Conservation (phyloP, 23 tunicate genomes). For the Trididemnum nubilum region DNA sequence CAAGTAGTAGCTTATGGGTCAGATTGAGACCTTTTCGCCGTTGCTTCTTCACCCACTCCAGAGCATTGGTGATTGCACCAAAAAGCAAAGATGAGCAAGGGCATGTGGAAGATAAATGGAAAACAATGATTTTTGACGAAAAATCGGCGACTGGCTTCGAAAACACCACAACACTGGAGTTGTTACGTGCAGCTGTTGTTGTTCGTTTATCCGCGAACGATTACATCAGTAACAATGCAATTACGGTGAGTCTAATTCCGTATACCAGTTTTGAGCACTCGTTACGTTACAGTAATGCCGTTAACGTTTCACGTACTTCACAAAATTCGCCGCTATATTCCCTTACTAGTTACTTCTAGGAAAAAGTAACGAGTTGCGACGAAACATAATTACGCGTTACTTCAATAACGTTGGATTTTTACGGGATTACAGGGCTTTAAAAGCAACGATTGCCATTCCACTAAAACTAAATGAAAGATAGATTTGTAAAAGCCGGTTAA, state of each 20-base stretch:
- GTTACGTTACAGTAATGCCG: not conserved
- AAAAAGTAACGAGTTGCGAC: too few species aligned
- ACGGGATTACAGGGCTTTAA: too few species aligned
- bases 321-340: not conserved
- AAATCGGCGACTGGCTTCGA: constrained; percentile 1
- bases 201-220: not conserved
- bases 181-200: constrained; percentile 1
- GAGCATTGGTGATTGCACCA: too few species aligned
- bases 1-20: too few species aligned
- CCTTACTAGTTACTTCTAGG: not conserved
- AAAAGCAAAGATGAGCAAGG: too few species aligned
- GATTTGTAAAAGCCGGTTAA: too few species aligned
- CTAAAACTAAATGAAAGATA: too few species aligned
- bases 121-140: not conserved
- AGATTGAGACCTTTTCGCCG: too few species aligned
- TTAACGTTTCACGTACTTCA: not conserved
- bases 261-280: not conserved
- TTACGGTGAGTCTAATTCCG: not conserved
- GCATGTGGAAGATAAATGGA: constrained; percentile 12
- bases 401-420: too few species aligned
- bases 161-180: not conserved
- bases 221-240: not conserved
- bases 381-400: too few species aligned
- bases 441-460: too few species aligned
- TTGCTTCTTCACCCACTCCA: too few species aligned